These are phyloP conservation scores for Phrixothrix hirtus DNA, from an alignment of 2,888 invertebrate genomes.

Conservation along the genomic window DNA sequence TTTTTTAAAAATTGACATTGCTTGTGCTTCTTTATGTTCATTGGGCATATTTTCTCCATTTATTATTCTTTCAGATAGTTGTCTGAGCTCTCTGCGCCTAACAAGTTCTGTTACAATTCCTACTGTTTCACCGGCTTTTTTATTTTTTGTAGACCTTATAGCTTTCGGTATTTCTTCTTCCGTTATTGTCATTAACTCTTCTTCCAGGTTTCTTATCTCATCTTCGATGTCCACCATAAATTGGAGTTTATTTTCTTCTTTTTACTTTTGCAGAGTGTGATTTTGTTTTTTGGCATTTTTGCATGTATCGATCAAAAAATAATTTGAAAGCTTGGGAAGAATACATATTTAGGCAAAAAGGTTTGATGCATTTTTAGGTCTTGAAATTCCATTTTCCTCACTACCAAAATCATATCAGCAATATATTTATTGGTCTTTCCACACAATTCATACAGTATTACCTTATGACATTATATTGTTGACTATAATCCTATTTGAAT, in stretches of 20 bases:
- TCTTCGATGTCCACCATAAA: constrained; percentile 3
- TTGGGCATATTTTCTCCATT: neutral
- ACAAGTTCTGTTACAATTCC: neutral
- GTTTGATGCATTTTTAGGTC: too few species aligned
- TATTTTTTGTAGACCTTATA: constrained; percentile 2
- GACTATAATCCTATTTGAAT: too few species aligned
- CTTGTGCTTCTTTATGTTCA: neutral
- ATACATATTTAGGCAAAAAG: too few species aligned
- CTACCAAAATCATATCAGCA: too few species aligned
- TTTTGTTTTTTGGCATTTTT: too few species aligned
- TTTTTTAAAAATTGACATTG: neutral
- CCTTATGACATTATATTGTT: too few species aligned
- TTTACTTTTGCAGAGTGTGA: too few species aligned
- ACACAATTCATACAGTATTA: too few species aligned
- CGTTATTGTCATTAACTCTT: neutral
- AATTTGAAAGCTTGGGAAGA: too few species aligned
- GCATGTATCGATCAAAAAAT: too few species aligned
- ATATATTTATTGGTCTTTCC: too few species aligned
- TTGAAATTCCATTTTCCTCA: too few species aligned
- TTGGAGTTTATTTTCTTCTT: neutral
- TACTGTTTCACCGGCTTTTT: neutral
- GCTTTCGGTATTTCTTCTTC: neutral
- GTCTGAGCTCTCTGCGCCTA: neutral
- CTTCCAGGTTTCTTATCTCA: neutral
- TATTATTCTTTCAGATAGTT: neutral